phyloP scores from a whole-genome alignment of 2,113 vertebrate genomes.

The Gasterosteus aculeatus region DNA sequence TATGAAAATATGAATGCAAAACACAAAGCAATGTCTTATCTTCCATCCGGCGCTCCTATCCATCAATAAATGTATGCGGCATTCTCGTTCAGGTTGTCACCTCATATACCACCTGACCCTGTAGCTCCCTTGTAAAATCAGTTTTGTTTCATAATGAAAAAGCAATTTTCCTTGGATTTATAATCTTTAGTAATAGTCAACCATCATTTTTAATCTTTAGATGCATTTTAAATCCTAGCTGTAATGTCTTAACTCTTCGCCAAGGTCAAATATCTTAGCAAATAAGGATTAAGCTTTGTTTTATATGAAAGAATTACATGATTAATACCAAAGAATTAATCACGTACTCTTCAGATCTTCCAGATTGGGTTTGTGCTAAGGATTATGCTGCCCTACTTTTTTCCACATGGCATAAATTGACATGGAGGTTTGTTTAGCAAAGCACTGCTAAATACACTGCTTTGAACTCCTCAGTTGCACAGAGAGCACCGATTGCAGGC shows the following conservation, averaged over 20 bases:
- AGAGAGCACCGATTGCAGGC: constrained; percentile 53
- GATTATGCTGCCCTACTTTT: constrained; percentile 87
- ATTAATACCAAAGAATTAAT: constrained; percentile 89
- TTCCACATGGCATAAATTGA: constrained; percentile 81
- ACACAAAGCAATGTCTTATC: constrained; percentile 37
- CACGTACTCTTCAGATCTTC: constrained; percentile 84
- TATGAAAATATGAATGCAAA: constrained; percentile 42
- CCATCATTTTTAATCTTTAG: constrained; percentile 89
- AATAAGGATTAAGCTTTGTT: constrained; percentile 89
- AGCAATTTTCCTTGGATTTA: constrained; percentile 86
- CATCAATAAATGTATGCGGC: constrained; percentile 58
- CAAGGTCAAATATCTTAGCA: constrained; percentile 88
- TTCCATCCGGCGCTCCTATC: constrained; percentile 64
- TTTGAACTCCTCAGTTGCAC: constrained; percentile 65
- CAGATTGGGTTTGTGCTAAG: constrained; percentile 85
- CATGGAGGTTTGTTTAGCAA: constrained; percentile 79
- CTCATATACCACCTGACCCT: constrained; percentile 81
- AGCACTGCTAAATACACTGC: constrained; percentile 72
- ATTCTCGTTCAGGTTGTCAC: constrained; percentile 70
- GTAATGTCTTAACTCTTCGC: constrained; percentile 87
- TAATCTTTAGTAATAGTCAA: constrained; percentile 86
- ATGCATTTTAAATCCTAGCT: constrained; percentile 87
- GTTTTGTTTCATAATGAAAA: constrained; percentile 84
- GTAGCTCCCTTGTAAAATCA: constrained; percentile 79
- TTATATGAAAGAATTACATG: constrained; percentile 89